Conservation (phyloP, 2,888 invertebrate genomes). For the Phoenoteleia sp. region DNA sequence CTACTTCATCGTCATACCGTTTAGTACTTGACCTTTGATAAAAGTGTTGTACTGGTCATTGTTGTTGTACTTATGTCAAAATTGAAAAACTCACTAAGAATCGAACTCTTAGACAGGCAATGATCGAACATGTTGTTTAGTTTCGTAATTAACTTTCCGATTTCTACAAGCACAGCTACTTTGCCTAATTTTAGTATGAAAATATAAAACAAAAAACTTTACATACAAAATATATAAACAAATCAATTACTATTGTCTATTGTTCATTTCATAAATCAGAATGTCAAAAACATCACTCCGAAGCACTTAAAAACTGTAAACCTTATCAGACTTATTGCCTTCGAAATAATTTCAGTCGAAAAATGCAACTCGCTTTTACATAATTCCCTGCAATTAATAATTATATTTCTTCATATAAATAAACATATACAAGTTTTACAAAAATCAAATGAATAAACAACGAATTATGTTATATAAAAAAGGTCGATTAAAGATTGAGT, state of each 20-base stretch:
- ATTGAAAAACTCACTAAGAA: conserved; percentile 26
- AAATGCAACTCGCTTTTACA: neutral
- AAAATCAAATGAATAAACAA: conserved; percentile 43
- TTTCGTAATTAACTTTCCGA: conserved; percentile 16
- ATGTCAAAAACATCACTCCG: conserved; percentile 48
- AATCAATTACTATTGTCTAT: conserved; percentile 41
- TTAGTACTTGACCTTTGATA: no score
- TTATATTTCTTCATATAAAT: conserved; percentile 28
- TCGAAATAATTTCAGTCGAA: conserved; percentile 17
- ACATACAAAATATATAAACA: conserved; percentile 7
- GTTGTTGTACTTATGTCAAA: conserved; percentile 10
- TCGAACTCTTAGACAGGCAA: conserved; percentile 60
- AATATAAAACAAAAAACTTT: conserved; percentile 19
- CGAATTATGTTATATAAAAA: neutral
- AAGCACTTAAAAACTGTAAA: conserved; percentile 51
- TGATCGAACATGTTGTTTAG: conserved; percentile 52
- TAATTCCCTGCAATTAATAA: neutral
- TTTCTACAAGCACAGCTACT: conserved; percentile 9
- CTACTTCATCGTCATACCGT: no score
- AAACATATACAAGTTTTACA: conserved; percentile 10
- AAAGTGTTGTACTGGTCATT: no score
- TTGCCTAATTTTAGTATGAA: conserved; percentile 15
- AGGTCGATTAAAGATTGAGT: neutral
- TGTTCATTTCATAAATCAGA: conserved; percentile 24
- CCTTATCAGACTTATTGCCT: neutral